These are phyloP conservation scores for Scytalopus superciliaris DNA, from an alignment of 2,113 vertebrate species.

Conservation along the genomic window DNA sequence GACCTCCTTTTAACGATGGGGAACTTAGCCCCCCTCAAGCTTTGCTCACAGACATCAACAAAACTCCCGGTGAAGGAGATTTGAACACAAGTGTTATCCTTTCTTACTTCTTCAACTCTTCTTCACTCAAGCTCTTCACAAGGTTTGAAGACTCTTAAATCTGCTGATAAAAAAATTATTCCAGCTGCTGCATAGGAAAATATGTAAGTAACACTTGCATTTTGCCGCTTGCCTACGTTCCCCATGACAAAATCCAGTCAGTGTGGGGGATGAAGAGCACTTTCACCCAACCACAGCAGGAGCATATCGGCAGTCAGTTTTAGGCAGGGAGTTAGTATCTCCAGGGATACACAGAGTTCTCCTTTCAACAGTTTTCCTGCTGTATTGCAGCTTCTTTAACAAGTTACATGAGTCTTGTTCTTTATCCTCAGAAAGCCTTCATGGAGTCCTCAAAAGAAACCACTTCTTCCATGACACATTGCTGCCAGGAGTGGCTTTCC, in stretches of 20 bases:
- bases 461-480: background rate
- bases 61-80: background rate
- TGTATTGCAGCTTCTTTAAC: background rate
- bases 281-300: background rate
- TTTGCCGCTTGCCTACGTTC: background rate
- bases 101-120: background rate
- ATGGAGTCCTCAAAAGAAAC: background rate
- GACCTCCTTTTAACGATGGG: background rate
- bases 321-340: background rate
- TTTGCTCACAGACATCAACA: background rate
- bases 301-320: background rate
- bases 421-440: background rate
- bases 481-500: background rate
- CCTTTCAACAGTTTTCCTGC: background rate
- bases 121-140: background rate
- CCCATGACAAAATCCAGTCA: background rate
- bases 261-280: background rate
- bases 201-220: background rate
- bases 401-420: background rate
- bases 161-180: background rate
- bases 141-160: background rate
- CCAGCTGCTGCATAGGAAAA: background rate
- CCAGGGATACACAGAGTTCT: background rate
- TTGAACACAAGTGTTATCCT: background rate
- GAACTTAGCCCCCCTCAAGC: background rate